Percentiles rank a stretch among this genome's conserved stretches.
Conservation (phyloP, 1,140 invertebrate species). For the Ptiloglossa arizonensis region DNA sequence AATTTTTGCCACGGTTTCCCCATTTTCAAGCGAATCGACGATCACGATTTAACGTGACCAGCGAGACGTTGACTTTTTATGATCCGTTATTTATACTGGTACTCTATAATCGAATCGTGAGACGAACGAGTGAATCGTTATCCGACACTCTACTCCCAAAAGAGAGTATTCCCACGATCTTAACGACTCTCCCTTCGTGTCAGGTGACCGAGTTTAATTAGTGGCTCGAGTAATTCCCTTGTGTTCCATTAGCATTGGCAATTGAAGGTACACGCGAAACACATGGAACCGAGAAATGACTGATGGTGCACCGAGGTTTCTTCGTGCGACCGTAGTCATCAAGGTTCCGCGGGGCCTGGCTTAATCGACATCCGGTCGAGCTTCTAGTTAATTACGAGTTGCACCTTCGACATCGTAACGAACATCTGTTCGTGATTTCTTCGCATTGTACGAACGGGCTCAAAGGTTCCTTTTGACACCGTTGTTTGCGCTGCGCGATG, state of each 20-base stretch:
- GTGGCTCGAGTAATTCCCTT: neutral
- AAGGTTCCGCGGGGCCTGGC: conserved; percentile 29
- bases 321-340: neutral
- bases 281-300: neutral
- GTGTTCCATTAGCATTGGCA: conserved; percentile 2
- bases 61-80: too few relatives aligned
- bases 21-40: too few relatives aligned
- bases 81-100: too few relatives aligned
- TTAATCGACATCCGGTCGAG: conserved; percentile 60
- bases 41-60: too few relatives aligned
- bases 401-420: conserved; percentile 52
- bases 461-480: conserved; percentile 64
- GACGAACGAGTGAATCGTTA: too few relatives aligned
- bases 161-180: neutral
- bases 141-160: too few relatives aligned
- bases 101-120: too few relatives aligned
- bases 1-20: too few relatives aligned
- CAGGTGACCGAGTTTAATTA: conserved; percentile 18
- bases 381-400: conserved; percentile 63
- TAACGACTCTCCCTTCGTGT: neutral
- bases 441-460: conserved; percentile 42
- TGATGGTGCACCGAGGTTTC: neutral
- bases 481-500: conserved; percentile 53
- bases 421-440: conserved; percentile 58
- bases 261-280: neutral